Evolutionary conservation across 2,888 invertebrate species (phyloP), one percentile per base, ranked within the genome.

Genomic region (Lobophora halterata): DNA sequence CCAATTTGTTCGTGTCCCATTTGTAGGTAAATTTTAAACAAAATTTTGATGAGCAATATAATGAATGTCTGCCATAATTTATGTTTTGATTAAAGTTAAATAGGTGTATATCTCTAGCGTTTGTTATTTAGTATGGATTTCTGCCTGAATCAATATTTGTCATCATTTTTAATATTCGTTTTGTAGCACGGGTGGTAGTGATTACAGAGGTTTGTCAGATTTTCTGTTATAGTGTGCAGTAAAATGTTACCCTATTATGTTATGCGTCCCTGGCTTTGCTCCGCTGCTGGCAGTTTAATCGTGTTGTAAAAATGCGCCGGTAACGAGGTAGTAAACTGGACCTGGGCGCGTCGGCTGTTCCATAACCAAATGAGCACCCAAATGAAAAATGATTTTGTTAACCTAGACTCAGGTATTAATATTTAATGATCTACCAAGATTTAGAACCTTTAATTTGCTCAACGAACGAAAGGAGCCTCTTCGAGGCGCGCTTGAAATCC

Each of bases 191-290:
- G n/a, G n/a, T n/a, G n/a, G n/a, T n/a, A n/a, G n/a, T n/a, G n/a
- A n/a, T n/a, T n/a, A n/a, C n/a, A n/a, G n/a, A 34, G 18, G 26
- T 31, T 38, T n/a, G 18, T 17, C 30, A 34, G 42, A 26, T 38
- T 38, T 36, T 36, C 36, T 42, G 36, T 17, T 28, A 42, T 32
- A 27, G 24, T 28, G 16, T 42, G 23, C 24, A 75, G 68, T 74
- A 74, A 77, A 74, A 80, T 79, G 74, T 74, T 74, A 71, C 76
- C 72, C 77, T 79, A 81, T 82, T 79, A 79, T 69, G 58, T 82
- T 79, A 79, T 69, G 58, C 71, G 55, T 64, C 67, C 64, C 42
- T 66, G 69, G 71, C 71, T 68, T n/a, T n/a, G n/a, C n/a, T n/a
- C n/a, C n/a, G n/a, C n/a, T n/a, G n/a, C 67, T 70, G 61, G 60